Evolutionary conservation across 2,888 invertebrate species (phyloP).

Genomic region (Polydesmus complanatus): DNA sequence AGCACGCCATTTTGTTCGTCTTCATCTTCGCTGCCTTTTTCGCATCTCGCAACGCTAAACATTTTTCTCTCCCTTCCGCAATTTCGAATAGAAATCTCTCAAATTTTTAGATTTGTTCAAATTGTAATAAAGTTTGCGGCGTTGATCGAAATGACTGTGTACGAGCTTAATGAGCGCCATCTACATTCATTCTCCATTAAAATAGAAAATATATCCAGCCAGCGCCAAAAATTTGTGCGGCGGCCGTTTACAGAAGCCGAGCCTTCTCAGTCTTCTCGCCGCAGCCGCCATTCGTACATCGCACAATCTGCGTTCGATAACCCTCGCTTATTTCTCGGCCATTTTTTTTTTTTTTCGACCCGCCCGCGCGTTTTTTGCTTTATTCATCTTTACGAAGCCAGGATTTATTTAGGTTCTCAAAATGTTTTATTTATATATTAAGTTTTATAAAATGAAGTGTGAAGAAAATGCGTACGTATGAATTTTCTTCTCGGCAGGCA

Average conservation of each 20-base stretch:
- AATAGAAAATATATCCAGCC: too few relatives aligned
- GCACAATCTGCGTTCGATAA: too few relatives aligned
- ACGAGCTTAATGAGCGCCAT: constrained; percentile 15
- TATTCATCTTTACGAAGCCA: background rate
- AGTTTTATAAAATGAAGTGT: too few relatives aligned
- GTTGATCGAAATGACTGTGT: constrained; percentile 7
- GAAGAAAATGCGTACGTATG: background rate
- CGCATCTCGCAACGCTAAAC: too few relatives aligned
- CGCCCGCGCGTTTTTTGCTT: background rate
- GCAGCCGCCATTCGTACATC: background rate
- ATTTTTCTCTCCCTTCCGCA: too few relatives aligned
- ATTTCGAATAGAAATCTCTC: too few relatives aligned
- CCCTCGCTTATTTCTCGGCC: too few relatives aligned
- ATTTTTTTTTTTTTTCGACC: too few relatives aligned
- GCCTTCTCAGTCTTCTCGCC: background rate
- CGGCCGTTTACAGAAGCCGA: background rate
- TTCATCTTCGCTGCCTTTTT: too few relatives aligned
- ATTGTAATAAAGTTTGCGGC: background rate
- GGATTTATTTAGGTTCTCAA: too few relatives aligned
- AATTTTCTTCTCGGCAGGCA: background rate
- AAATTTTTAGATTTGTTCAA: too few relatives aligned
- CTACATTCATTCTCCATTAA: constrained; percentile 3
- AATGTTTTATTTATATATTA: too few relatives aligned
- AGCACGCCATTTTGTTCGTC: background rate
- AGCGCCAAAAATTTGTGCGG: background rate